Base-by-base conservation (phyloP, 1,140 invertebrate species). In the Drosophila sproati region DNA sequence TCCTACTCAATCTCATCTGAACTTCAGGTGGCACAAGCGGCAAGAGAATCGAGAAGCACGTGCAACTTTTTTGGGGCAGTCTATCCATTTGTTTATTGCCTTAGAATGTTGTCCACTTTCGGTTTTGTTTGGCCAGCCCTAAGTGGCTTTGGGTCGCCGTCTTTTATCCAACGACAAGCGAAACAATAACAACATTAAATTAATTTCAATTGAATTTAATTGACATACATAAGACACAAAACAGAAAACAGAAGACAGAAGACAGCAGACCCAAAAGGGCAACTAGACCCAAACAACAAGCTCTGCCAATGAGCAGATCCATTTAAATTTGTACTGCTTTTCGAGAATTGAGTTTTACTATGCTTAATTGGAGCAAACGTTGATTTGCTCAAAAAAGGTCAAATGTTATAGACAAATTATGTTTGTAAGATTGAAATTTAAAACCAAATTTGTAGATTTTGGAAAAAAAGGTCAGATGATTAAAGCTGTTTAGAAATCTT, bases 141-240 rank as follows among this genome's bases (percentile, higher is more conserved):
- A 75, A 78, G 66, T 86, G 62, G 52, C 50, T 73, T 51, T 51
- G 37, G 37, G n/a, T 52, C 41, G 48, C 48, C 39, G 45, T 28
- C 31, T 66, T 35, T n/a, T 32, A 37, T 41, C 20, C n/a, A 4
- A 64, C 32, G 41, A 29, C 56, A 51, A 80, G 6, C 64, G 55
- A 51, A 63, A 72, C 62, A 68, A 72, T 66, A 79, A 77, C 51
- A 77, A 71, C 56, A 73, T 80, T 82, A 83, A 88, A 89, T 88
- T 80, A 78, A 73, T 68, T 69, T 89, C 59, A 80, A 89, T 89
- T 88, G 77, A 74, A 83, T 77, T 70, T 89, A 89, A 88, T 88
- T 88, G 77, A 71, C 52, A 45, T 62, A 50, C 64, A 73, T 76
- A 20, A 20, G 48, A 47, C 34, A 48, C 41, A 48, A 48, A 67